Base-by-base conservation (phyloP, 2,113 vertebrate species). In the Corythaeola cristata region DNA sequence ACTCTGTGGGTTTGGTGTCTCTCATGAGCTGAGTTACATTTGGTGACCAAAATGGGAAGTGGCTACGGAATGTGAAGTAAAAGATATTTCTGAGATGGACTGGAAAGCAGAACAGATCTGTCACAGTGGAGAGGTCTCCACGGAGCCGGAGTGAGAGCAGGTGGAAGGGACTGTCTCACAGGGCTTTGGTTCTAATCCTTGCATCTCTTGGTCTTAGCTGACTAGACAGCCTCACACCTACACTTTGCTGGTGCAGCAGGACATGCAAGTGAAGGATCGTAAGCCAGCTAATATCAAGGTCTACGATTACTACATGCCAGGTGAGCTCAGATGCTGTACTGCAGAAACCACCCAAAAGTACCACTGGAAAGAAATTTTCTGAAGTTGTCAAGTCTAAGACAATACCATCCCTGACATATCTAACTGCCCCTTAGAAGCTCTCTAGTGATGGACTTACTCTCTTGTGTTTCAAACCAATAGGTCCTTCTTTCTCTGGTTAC, bases 231-330 rank as follows among this genome's bases (percentile, higher is more conserved):
- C 88, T 73, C 95, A 97, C 69, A 50, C 64, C 56, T 96, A 95
- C 78, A 94, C 87, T n/a, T 68, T 96, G 80, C n/a, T 93, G 75
- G 53, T 96, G 49, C 86, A 96, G 85, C 88, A 95, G 89, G 97
- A 98, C 20, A 49, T 94, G 35, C 71, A 68, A 2, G 98, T 99
- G 79, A 97, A 97, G 85, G 98, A 98, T 82, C 98, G 86, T 75
- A 98, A 98, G 80, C 98, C 98, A 49, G 98, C 98, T 27, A 98
- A 98, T 74, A 89, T 98, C 90, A 98, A 97, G 96, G 93, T 98
- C 90, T 99, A 98, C 0, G 98, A 98, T 78, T 99, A 99, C 96
- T 99, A 99, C 95, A 98, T 99, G 97, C 98, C 98, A 68, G 98
- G 98, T 99, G 94, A 97, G 97, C 6, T 78, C 44, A 82, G 77